A percentile compares a stretch with the other conserved stretches of the same genome.
Conservation (phyloP, 2,113 vertebrate genomes). For the Dolichotis patagonum region DNA sequence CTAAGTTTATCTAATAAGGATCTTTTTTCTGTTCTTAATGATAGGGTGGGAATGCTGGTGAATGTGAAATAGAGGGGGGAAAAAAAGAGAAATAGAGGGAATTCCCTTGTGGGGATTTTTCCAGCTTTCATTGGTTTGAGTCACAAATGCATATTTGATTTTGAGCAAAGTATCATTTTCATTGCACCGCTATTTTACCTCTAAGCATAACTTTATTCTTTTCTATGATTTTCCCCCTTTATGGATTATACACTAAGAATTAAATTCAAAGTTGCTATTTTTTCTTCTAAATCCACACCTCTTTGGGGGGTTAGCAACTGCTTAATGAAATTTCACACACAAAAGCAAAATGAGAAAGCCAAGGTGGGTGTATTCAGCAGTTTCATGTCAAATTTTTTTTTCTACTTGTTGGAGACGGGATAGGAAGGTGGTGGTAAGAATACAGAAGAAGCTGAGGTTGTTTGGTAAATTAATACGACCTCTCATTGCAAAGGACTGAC, state of each 20-base stretch:
- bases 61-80: background rate
- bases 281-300: constrained; percentile 43
- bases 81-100: background rate
- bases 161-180: constrained; percentile 37
- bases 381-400: constrained; percentile 29
- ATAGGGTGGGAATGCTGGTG: background rate
- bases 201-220: background rate
- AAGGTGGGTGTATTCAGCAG: constrained; percentile 20
- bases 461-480: constrained; percentile 61
- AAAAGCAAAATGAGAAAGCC: constrained; percentile 48
- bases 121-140: constrained; percentile 46
- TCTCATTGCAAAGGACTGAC: constrained; percentile 66
- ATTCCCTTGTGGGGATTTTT: background rate
- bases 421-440: too few relatives aligned
- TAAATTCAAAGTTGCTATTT: constrained; percentile 49
- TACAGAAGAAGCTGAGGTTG: constrained; percentile 34
- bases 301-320: constrained; percentile 17
- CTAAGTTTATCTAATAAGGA: background rate
- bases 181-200: background rate
- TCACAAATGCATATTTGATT: background rate
- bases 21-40: constrained; percentile 41
- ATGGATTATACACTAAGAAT: constrained; percentile 25
- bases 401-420: background rate
- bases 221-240: background rate
- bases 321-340: constrained; percentile 62